These are phyloP conservation scores for Malurus alboscapulatus DNA, from an alignment of 2,113 vertebrate species.

Conservation along the genomic window DNA sequence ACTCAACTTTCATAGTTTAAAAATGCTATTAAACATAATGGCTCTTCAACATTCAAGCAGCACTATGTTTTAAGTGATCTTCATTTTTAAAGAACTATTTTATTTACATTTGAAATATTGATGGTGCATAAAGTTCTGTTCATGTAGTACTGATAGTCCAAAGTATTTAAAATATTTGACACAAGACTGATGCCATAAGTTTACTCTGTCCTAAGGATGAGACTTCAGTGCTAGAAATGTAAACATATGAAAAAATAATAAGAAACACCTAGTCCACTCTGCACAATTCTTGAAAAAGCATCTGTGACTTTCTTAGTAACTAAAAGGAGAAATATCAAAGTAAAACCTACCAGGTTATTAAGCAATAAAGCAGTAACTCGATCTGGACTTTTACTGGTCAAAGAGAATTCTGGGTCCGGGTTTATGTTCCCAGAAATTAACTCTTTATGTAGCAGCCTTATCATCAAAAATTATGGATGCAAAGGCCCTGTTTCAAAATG, in stretches of 20 bases:
- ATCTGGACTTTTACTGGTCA: neutral
- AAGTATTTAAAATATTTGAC: constrained; percentile 66
- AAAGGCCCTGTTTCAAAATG: neutral
- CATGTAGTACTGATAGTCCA: constrained; percentile 26
- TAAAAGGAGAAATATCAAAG: constrained; percentile 37
- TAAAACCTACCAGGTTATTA: neutral
- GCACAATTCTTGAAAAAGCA: constrained; percentile 1
- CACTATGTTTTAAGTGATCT: constrained; percentile 78
- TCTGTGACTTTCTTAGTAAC: neutral
- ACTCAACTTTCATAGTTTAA: constrained; percentile 84
- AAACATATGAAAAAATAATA: constrained; percentile 25
- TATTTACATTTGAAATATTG: constrained; percentile 83
- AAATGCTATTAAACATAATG: constrained; percentile 84
- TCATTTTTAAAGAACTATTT: constrained; percentile 79
- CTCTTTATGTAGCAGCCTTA: neutral
- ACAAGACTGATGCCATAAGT: neutral
- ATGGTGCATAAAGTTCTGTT: constrained; percentile 70
- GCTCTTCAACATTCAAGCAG: constrained; percentile 77
- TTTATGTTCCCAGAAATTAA: neutral
- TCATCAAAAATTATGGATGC: neutral
- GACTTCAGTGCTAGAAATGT: neutral
- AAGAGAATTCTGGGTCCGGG: neutral
- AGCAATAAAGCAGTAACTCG: constrained; percentile 7
- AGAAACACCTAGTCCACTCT: neutral
- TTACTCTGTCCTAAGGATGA: neutral